Evolutionary conservation across 2,113 vertebrate genomes (phyloP).

Genomic region (Malurus alboscapulatus): DNA sequence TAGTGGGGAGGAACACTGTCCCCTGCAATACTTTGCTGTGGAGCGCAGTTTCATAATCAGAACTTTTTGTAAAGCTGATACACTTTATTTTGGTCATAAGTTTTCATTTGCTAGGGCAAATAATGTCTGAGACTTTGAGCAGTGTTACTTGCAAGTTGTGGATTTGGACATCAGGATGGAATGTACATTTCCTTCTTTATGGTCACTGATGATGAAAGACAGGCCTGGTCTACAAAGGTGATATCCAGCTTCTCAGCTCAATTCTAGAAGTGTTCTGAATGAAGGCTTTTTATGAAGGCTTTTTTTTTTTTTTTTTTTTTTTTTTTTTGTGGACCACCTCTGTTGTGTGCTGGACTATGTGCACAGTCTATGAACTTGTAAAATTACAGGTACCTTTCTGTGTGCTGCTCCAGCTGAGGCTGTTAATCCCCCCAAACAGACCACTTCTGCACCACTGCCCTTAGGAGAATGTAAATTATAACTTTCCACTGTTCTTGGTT

Average conservation of each 20-base stretch:
- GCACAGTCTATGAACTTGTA: neutral
- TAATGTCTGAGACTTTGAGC: neutral
- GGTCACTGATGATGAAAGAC: neutral
- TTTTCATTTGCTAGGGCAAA: neutral
- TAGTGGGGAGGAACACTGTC: neutral
- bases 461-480: neutral
- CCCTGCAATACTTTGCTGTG: neutral
- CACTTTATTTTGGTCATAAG: neutral
- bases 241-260: neutral
- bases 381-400: neutral
- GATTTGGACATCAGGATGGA: neutral
- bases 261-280: neutral
- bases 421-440: neutral
- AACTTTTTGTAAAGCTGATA: neutral
- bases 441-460: neutral
- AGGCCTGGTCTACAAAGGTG: neutral
- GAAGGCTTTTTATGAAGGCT: neutral
- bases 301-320: neutral
- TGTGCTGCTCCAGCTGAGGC: neutral
- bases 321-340: neutral
- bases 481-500: neutral
- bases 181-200: rapidly evolving
- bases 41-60: neutral
- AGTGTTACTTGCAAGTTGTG: neutral
- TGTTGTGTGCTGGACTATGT: neutral